A percentile compares a stretch with the other conserved stretches of the same genome.
phyloP scores from a whole-genome alignment of 2,888 invertebrate genomes.

The Helleia helle region DNA sequence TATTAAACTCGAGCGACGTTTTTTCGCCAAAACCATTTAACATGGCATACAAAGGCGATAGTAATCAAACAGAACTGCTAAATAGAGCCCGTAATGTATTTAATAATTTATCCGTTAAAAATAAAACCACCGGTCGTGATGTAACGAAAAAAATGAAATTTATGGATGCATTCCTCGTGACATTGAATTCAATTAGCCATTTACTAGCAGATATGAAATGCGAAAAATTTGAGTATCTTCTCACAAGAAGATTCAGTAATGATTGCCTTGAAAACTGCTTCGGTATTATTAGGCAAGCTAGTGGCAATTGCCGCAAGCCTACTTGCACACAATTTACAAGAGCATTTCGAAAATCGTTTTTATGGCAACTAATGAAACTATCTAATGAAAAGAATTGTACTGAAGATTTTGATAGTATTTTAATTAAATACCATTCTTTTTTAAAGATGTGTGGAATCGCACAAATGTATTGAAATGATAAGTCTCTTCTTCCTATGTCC shows the following conservation, averaged over 20 bases:
- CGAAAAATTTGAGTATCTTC: background rate
- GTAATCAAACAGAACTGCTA: background rate
- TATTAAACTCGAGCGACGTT: background rate
- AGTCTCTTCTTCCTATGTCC: background rate
- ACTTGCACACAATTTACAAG: background rate
- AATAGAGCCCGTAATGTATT: background rate
- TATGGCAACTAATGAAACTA: background rate
- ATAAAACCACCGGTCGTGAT: background rate
- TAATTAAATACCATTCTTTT: no score
- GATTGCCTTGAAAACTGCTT: background rate
- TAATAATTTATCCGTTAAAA: background rate
- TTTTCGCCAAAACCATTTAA: slow-evolving; percentile 1
- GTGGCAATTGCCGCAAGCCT: background rate
- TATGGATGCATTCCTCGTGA: background rate
- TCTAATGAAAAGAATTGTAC: no score
- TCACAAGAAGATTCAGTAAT: background rate
- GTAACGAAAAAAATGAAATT: background rate
- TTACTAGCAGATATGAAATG: background rate
- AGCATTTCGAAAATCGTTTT: background rate
- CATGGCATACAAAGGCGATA: background rate
- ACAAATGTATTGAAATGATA: background rate
- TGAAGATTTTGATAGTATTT: no score
- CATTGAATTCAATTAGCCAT: no score
- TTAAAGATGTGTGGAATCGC: background rate
- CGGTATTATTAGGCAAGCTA: background rate